A percentile compares a stretch with the other conserved stretches of the same genome.
These are phyloP conservation scores for Pachydiplax longipennis DNA, from an alignment of 2,888 invertebrate species.

Conservation along the genomic window DNA sequence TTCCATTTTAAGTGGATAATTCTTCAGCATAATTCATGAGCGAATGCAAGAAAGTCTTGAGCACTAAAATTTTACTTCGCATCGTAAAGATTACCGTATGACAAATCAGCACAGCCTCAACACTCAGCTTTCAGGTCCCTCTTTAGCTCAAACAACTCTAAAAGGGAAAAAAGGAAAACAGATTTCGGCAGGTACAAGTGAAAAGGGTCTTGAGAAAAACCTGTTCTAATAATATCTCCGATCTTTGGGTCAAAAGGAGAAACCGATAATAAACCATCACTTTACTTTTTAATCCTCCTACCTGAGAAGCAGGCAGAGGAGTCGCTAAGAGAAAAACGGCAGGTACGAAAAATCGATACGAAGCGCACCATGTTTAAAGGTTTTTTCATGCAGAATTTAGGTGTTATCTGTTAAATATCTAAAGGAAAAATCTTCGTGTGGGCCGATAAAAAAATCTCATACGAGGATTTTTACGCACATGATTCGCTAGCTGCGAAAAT, in stretches of 20 bases:
- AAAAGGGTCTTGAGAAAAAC: background rate
- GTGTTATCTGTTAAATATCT: background rate
- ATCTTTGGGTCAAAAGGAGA: background rate
- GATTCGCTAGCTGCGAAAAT: background rate
- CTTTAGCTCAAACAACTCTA: background rate
- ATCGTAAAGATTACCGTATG: no score
- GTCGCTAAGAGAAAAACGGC: background rate
- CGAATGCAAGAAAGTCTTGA: no score
- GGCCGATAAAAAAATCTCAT: background rate
- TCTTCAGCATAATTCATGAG: no score
- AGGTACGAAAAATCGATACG: background rate
- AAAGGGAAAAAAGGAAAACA: background rate
- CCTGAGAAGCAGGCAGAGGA: background rate
- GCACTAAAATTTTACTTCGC: no score
- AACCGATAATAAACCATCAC: background rate
- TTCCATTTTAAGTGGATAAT: no score
- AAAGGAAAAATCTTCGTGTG: background rate
- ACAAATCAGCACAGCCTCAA: no score
- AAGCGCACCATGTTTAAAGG: background rate
- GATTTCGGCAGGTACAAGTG: background rate
- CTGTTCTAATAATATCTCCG: background rate
- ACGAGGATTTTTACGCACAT: background rate
- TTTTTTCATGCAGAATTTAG: background rate
- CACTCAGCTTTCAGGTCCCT: background rate
- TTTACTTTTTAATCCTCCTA: slow-evolving; percentile 9